Conservation (phyloP, 2,888 invertebrate genomes). For the Microdon myrmicae region DNA sequence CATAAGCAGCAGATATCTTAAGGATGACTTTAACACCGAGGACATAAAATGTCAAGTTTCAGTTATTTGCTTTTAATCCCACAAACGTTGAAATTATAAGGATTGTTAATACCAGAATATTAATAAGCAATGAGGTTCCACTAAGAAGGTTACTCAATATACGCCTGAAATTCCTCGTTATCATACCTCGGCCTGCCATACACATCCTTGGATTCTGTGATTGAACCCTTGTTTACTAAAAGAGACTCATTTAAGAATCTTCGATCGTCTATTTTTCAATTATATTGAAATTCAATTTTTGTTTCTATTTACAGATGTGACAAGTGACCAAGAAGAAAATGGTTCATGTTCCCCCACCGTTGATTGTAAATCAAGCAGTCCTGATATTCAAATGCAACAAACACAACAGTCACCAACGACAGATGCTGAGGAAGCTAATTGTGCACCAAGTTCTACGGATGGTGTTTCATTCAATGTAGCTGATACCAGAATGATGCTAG, state of each 20-base stretch:
- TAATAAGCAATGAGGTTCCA: too few species aligned
- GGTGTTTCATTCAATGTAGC: conserved; percentile 39
- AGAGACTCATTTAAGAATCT: neutral
- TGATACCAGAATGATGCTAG: conserved; percentile 37
- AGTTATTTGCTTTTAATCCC: too few species aligned
- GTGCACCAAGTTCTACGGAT: conserved; percentile 30
- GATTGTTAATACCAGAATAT: too few species aligned
- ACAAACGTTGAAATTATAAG: too few species aligned
- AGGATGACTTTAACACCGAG: too few species aligned
- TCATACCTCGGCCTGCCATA: too few species aligned
- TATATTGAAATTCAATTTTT: conserved; percentile 2
- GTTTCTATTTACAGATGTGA: conserved; percentile 57
- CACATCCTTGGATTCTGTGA: too few species aligned
- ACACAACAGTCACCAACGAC: conserved; percentile 34
- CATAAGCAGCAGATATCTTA: too few species aligned
- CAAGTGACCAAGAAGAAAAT: conserved; percentile 66
- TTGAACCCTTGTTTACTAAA: too few species aligned
- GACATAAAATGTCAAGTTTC: too few species aligned
- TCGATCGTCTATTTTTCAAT: too few species aligned
- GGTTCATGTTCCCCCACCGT: conserved; percentile 64
- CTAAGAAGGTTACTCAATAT: neutral
- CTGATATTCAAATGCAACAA: conserved; percentile 42
- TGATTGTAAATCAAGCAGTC: conserved; percentile 43
- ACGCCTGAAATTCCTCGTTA: too few species aligned
- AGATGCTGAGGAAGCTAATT: conserved; percentile 32